Conservation (phyloP, 2,888 invertebrate genomes). For the Chalcosyrphus nemorum region DNA sequence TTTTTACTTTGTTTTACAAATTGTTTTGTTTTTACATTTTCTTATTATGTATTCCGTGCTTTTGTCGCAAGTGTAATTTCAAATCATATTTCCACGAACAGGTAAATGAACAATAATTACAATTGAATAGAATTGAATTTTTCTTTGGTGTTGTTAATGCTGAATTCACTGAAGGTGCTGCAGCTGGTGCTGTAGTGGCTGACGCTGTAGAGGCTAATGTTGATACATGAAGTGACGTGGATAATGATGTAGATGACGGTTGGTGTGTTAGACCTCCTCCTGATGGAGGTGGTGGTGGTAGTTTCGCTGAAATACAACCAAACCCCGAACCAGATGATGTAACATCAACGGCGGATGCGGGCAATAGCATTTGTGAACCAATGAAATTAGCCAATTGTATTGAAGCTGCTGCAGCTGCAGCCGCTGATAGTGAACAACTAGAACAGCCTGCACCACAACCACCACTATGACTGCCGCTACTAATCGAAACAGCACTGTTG, state of each 20-base stretch:
- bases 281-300: conserved; percentile 61
- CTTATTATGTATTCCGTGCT: conserved; percentile 82
- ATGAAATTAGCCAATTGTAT: conserved; percentile 80
- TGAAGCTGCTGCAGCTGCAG: conserved; percentile 78
- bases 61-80: conserved; percentile 81
- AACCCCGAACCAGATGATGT: conserved; percentile 51
- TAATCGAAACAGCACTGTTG: conserved; percentile 27
- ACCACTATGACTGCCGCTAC: conserved; percentile 76
- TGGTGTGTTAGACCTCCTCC: conserved; percentile 32
- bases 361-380: conserved; percentile 78
- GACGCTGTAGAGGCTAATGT: conserved; percentile 39
- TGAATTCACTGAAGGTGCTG: conserved; percentile 55
- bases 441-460: conserved; percentile 75
- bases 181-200: conserved; percentile 32
- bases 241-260: conserved; percentile 29
- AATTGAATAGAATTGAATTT: conserved; percentile 79
- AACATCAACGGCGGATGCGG: conserved; percentile 73
- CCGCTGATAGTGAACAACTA: conserved; percentile 75
- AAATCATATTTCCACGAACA: conserved; percentile 82
- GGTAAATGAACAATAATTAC: conserved; percentile 81
- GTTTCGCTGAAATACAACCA: conserved; percentile 55
- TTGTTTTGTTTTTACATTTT: conserved; percentile 80
- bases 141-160: conserved; percentile 76
- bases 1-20: conserved; percentile 61
- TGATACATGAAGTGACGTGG: conserved; percentile 37